These are phyloP conservation scores for Hydrophis major DNA, from an alignment of 2,797 vertebrate genomes.

Conservation along the genomic window DNA sequence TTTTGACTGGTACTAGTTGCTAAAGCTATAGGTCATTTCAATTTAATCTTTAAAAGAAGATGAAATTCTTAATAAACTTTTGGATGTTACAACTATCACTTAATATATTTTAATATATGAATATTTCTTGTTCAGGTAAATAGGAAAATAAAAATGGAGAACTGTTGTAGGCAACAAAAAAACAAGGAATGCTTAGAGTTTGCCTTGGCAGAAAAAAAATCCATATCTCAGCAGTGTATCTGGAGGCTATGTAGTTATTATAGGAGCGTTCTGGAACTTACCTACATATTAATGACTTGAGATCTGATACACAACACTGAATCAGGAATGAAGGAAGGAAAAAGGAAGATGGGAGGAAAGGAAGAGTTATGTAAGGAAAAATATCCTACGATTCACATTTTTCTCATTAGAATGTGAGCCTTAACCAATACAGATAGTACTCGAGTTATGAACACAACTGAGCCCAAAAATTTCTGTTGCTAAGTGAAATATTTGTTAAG, in stretches of 20 bases:
- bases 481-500: not conserved
- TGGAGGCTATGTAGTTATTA: not conserved
- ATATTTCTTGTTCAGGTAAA: not conserved
- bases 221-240: not conserved
- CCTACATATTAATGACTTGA: not conserved
- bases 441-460: not conserved
- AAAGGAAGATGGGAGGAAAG: not conserved
- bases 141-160: not conserved
- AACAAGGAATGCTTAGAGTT: not conserved
- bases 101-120: not conserved
- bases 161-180: not conserved
- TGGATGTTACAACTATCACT: not conserved
- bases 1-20: not conserved
- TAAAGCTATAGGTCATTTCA: conserved; percentile 2
- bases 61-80: not conserved
- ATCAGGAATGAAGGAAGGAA: not conserved
- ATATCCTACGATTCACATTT: not conserved
- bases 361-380: not conserved
- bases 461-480: not conserved
- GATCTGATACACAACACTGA: not conserved
- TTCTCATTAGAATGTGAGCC: not conserved
- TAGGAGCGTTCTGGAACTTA: not conserved
- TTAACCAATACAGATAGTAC: not conserved
- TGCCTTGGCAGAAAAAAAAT: not conserved
- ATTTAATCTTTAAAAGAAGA: not conserved